Evolutionary conservation across 2,113 vertebrate genomes (phyloP), one percentile per base, ranked within the genome.

Genomic region (Tyto alba): DNA sequence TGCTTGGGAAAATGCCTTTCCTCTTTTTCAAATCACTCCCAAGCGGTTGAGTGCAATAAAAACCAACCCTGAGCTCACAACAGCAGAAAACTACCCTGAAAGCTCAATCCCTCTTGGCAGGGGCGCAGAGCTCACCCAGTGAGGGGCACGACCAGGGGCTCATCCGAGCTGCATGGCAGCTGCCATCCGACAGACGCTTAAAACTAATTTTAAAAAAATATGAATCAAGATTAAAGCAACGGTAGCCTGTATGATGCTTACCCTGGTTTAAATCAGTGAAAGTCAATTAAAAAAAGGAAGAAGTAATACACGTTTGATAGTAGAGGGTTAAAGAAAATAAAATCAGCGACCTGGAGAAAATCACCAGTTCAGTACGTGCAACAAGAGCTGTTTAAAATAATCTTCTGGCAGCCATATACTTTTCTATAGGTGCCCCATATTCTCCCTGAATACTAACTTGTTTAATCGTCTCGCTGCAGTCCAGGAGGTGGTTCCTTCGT

Each of bases 51-150:
- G 26, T 0, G 0, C 0, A 7, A 75, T 29, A 45, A 60, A 93
- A 85, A 11, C 11, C 56, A 43, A 47, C 20, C 32, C 52, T 15
- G 55, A 85, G 47, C 55, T 87, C 68, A 7, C 40, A 32, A 5
- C 0, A 0, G 45, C 74, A 78, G 59, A 60, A 50, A 63, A 40
- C 8, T 1, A 8, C 19, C 29, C 55, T 2, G 27, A 69, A 85
- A 83, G 7, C 18, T 41, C 57, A 27, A 4, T 66, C 2, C 25
- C 32, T 27, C 17, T 25, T 18, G 43, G 50, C n/a, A 62, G 74
- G n/a, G 12, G 13, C 25, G 32, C 17, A 4, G 0, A 1, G 60
- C 38, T 86, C 47, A 66, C 41, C 26, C 1, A 0, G 34, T 3
- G 0, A 80, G 32, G 23, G 43, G 19, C 32, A 68, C 5, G 1